phyloP scores from a whole-genome alignment of 2,888 invertebrate species.

The Malacosoma neustria region DNA sequence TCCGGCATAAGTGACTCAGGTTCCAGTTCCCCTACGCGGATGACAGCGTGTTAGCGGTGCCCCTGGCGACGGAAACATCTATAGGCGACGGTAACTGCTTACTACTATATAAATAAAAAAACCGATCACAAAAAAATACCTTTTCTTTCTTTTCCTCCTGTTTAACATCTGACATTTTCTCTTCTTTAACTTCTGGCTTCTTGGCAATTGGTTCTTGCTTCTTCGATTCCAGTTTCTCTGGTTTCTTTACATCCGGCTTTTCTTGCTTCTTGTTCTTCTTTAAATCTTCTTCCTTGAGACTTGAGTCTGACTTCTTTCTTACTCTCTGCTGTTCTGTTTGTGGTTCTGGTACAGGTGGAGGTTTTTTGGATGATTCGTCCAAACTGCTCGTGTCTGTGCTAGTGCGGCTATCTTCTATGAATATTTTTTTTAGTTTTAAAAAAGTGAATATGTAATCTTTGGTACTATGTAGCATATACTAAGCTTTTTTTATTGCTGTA shows the following conservation, averaged over 20 bases:
- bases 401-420: slow-evolving; percentile 48
- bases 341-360: slow-evolving; percentile 21
- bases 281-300: slow-evolving; percentile 53
- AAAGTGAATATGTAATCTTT: too few relatives aligned
- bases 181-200: slow-evolving; percentile 24
- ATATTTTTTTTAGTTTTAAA: too few relatives aligned
- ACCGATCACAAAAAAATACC: too few relatives aligned
- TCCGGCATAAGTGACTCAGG: too few relatives aligned
- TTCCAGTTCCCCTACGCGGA: too few relatives aligned
- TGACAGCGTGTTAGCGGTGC: too few relatives aligned
- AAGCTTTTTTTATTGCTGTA: too few relatives aligned
- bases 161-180: slow-evolving; percentile 14
- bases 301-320: slow-evolving; percentile 59
- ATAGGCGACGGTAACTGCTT: too few relatives aligned
- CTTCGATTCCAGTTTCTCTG: slow-evolving; percentile 37
- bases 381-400: slow-evolving; percentile 41
- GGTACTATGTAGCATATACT: too few relatives aligned
- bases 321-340: slow-evolving; percentile 31
- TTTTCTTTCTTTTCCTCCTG: slow-evolving; percentile 11
- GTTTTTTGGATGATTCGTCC: slow-evolving; percentile 40
- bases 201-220: slow-evolving; percentile 40
- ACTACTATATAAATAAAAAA: too few relatives aligned
- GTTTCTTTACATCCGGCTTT: slow-evolving; percentile 28
- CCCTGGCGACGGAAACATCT: too few relatives aligned
- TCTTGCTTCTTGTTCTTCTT: slow-evolving; percentile 41